These are phyloP conservation scores for Parelbella ahira DNA, from an alignment of 2,888 invertebrate genomes.

Conservation along the genomic window DNA sequence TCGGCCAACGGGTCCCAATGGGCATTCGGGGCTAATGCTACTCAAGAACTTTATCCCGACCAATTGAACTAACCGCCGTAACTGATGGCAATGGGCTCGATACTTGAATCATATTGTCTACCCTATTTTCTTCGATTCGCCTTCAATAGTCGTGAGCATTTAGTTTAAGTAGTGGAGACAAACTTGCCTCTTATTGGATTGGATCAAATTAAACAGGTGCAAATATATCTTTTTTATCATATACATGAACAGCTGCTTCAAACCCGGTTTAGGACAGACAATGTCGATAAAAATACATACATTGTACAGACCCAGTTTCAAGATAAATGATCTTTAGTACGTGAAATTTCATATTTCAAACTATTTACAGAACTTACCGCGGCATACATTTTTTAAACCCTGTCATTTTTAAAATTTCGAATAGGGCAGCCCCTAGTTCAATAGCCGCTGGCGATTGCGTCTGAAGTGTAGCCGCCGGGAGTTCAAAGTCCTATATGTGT, in stretches of 20 bases:
- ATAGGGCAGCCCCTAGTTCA: slow-evolving; percentile 10
- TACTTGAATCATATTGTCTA: slow-evolving; percentile 15
- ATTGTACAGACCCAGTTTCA: background rate
- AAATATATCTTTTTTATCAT: too few relatives aligned
- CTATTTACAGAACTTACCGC: background rate
- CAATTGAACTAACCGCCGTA: slow-evolving; percentile 31
- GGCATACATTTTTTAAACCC: too few relatives aligned
- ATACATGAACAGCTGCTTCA: too few relatives aligned
- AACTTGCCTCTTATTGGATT: too few relatives aligned
- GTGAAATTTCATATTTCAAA: background rate
- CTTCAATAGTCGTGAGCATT: too few relatives aligned
- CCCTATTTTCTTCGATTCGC: slow-evolving; percentile 3
- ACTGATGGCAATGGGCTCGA: slow-evolving; percentile 13
- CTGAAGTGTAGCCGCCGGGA: slow-evolving; percentile 8
- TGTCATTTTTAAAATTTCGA: background rate
- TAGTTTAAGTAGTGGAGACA: too few relatives aligned
- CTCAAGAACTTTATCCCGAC: slow-evolving; percentile 39
- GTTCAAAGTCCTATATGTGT: slow-evolving; percentile 7
- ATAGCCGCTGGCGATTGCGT: slow-evolving; percentile 9
- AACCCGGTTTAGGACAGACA: too few relatives aligned
- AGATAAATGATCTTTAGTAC: background rate
- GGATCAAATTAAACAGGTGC: too few relatives aligned
- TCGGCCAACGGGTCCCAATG: slow-evolving; percentile 54
- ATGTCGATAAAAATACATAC: too few relatives aligned
- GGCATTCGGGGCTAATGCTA: slow-evolving; percentile 43